Evolutionary conservation across 2,888 invertebrate species (phyloP).

Genomic region (Apotomis capreana): DNA sequence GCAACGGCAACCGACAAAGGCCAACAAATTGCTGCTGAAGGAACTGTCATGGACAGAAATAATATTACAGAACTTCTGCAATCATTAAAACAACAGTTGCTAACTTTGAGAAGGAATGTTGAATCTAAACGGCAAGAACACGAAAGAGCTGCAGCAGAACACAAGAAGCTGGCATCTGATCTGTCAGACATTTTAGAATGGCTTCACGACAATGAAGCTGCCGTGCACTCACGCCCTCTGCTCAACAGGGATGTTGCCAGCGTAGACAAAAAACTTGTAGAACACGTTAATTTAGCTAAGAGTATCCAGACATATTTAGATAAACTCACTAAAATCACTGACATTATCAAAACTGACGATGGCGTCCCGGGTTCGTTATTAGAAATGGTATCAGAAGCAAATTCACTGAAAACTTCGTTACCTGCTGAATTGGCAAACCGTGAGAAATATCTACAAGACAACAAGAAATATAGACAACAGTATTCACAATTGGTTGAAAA

Average conservation of each 20-base stretch:
- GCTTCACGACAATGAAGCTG: constrained; percentile 91
- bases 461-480: constrained; percentile 89
- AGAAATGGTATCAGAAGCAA: constrained; percentile 93
- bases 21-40: constrained; percentile 95
- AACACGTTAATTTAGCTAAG: constrained; percentile 87
- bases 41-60: constrained; percentile 93
- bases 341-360: constrained; percentile 88
- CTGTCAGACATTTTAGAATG: constrained; percentile 92
- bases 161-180: constrained; percentile 92
- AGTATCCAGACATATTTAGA: constrained; percentile 88
- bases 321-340: constrained; percentile 87
- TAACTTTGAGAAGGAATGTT: constrained; percentile 90
- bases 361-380: constrained; percentile 90
- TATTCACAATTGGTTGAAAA: constrained; percentile 90
- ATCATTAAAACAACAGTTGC: constrained; percentile 92
- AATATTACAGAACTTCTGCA: constrained; percentile 94
- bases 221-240: constrained; percentile 91
- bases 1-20: constrained; percentile 96
- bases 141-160: constrained; percentile 93
- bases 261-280: constrained; percentile 91
- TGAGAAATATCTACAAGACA: constrained; percentile 90
- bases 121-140: constrained; percentile 94
- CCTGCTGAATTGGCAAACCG: constrained; percentile 92
- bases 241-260: constrained; percentile 90
- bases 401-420: constrained; percentile 89